Conservation (phyloP, 2,888 invertebrate genomes). For the Drosophila merina region DNA sequence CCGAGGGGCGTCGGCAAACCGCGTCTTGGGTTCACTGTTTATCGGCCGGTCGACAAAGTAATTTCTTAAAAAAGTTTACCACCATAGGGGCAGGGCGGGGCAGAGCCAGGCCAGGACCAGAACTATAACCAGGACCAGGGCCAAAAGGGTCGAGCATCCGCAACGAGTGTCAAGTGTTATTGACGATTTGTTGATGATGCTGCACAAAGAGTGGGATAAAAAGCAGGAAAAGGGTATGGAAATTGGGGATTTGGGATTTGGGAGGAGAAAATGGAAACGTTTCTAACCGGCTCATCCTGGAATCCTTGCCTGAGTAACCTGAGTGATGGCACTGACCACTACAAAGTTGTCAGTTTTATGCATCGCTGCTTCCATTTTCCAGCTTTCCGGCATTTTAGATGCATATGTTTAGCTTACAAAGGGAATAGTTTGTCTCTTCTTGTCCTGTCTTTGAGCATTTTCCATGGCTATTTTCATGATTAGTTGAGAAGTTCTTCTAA, state of each 20-base stretch:
- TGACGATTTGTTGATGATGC: slow-evolving; percentile 79
- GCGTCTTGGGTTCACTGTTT: slow-evolving; percentile 47
- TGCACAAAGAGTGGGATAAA: slow-evolving; percentile 52
- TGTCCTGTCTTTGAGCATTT: slow-evolving; percentile 17
- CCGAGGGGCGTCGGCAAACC: neutral
- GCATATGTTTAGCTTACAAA: slow-evolving; percentile 48
- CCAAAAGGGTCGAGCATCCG: slow-evolving; percentile 46
- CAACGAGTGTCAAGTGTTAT: slow-evolving; percentile 75
- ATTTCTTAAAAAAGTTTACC: slow-evolving; percentile 69
- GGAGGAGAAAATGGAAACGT: slow-evolving; percentile 4
- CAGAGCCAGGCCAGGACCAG: slow-evolving; percentile 13
- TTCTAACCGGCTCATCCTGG: slow-evolving; percentile 20
- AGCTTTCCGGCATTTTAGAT: slow-evolving; percentile 23
- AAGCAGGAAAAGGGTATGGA: slow-evolving; percentile 46
- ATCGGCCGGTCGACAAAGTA: slow-evolving; percentile 63
- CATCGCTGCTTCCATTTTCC: slow-evolving; percentile 21
- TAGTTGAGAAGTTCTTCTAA: slow-evolving; percentile 1
- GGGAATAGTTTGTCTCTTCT: neutral
- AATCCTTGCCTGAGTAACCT: slow-evolving; percentile 44
- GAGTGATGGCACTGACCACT: slow-evolving; percentile 33
- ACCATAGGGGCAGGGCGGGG: slow-evolving; percentile 3
- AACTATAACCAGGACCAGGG: slow-evolving; percentile 5
- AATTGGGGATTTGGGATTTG: slow-evolving; percentile 41
- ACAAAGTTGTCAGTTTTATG: slow-evolving; percentile 8
- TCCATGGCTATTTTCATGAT: slow-evolving; percentile 21